phyloP scores from a whole-genome alignment of 2,113 vertebrate species.

The Balaeniceps rex region DNA sequence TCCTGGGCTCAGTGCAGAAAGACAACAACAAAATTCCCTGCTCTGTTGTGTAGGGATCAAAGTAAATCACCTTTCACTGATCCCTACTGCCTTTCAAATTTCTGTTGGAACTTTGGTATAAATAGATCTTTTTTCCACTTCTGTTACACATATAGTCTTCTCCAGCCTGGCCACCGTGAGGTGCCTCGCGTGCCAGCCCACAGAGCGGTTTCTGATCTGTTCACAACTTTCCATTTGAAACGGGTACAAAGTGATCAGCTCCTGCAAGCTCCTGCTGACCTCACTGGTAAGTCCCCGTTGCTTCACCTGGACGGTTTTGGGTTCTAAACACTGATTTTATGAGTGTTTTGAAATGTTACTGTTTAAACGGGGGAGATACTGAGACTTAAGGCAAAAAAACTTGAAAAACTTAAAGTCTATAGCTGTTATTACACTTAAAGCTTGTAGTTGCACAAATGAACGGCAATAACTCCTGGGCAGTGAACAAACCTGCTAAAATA shows the following conservation, averaged over 20 bases:
- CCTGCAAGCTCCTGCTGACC: rapidly evolving
- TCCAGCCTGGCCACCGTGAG: background rate
- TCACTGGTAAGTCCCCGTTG: rapidly evolving
- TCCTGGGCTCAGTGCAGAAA: background rate
- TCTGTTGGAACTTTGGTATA: background rate
- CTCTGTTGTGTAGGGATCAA: background rate
- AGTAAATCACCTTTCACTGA: background rate
- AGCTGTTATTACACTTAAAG: background rate
- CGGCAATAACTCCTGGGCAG: background rate
- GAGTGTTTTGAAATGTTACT: background rate
- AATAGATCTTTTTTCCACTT: rapidly evolving
- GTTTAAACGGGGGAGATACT: background rate
- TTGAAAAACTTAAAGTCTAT: background rate
- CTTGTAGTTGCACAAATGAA: background rate
- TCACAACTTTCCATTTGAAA: rapidly evolving
- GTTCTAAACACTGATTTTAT: background rate
- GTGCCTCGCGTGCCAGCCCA: background rate
- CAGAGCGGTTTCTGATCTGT: rapidly evolving
- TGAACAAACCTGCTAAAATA: background rate
- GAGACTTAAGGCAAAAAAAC: background rate
- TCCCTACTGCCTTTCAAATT: background rate
- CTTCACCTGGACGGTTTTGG: background rate
- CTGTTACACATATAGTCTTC: rapidly evolving
- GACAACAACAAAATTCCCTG: background rate
- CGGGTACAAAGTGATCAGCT: rapidly evolving